Evolutionary conservation across 1,140 invertebrate species (phyloP).

Genomic region (Odontomachus brunneus): DNA sequence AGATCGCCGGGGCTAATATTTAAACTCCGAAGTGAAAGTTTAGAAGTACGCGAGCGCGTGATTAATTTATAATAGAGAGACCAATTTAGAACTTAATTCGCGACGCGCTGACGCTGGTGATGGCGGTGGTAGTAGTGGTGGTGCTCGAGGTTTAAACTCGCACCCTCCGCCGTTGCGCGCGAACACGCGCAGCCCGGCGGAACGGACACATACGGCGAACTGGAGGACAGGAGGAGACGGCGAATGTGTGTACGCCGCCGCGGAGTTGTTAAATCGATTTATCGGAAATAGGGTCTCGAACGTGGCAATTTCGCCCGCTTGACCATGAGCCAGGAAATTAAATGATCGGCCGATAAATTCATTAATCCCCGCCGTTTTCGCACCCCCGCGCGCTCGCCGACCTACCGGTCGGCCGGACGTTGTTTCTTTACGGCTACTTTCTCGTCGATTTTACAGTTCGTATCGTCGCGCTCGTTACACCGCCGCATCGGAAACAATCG

Average conservation of each 20-base stretch:
- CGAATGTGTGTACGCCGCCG: conserved; percentile 16
- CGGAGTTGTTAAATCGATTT: conserved; percentile 61
- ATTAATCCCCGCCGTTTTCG: conserved; percentile 64
- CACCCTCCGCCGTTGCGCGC: too few species aligned
- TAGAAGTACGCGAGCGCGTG: background rate
- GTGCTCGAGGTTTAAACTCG: too few species aligned
- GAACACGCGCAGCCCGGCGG: background rate
- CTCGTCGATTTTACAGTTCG: conserved; percentile 58
- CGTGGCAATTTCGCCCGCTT: conserved; percentile 60
- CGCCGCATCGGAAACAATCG: conserved; percentile 64
- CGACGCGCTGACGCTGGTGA: too few species aligned
- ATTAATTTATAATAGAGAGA: background rate
- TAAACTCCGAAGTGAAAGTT: background rate
- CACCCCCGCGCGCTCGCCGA: conserved; percentile 9
- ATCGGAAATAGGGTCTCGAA: conserved; percentile 48
- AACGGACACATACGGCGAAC: background rate
- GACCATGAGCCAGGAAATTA: conserved; percentile 65
- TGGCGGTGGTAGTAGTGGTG: too few species aligned
- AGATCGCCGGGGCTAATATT: background rate
- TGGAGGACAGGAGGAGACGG: background rate
- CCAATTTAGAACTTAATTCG: too few species aligned
- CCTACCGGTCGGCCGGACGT: background rate
- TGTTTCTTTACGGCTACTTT: conserved; percentile 53
- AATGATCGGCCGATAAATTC: conserved; percentile 72
- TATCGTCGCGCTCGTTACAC: conserved; percentile 59